phyloP scores from a whole-genome alignment of 2,113 vertebrate species.

The Calyptommatus sinebrachiatus region DNA sequence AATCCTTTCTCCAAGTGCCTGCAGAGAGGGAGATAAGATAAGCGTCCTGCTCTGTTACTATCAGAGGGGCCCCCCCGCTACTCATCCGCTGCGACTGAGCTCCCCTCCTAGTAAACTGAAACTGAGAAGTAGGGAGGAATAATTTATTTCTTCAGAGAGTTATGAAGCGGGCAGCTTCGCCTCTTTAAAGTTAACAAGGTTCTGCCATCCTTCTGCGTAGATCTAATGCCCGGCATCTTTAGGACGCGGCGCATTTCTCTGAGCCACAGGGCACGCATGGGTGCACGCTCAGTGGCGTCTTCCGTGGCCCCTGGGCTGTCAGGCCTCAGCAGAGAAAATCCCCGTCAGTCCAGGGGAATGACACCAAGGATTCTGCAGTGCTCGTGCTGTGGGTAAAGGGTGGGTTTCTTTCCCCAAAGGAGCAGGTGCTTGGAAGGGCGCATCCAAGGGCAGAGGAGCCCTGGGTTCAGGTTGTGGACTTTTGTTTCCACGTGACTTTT shows the following conservation, averaged over 20 bases:
- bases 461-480: background rate
- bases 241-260: background rate
- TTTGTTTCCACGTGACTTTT: too few relatives aligned
- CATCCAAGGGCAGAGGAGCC: background rate
- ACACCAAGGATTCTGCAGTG: background rate
- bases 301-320: constrained; percentile 9
- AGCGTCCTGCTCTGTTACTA: constrained; percentile 11
- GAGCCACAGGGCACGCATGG: background rate
- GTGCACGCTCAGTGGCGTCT: background rate
- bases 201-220: background rate
- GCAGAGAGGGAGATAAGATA: constrained; percentile 30
- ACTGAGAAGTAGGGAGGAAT: constrained; percentile 4
- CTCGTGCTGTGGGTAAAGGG: background rate
- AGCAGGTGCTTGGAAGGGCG: too few relatives aligned
- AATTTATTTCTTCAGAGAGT: constrained; percentile 16
- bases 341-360: constrained; percentile 2
- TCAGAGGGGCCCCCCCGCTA: constrained; percentile 17
- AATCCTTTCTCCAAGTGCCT: background rate
- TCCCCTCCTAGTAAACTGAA: constrained; percentile 20
- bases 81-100: constrained; percentile 9
- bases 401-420: constrained; percentile 6
- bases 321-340: constrained; percentile 9
- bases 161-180: constrained; percentile 7
- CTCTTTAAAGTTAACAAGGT: constrained; percentile 20
- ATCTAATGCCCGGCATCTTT: background rate